These are phyloP conservation scores for Illadopsis cleaveri DNA, from an alignment of 2,113 vertebrate genomes.

Conservation along the genomic window DNA sequence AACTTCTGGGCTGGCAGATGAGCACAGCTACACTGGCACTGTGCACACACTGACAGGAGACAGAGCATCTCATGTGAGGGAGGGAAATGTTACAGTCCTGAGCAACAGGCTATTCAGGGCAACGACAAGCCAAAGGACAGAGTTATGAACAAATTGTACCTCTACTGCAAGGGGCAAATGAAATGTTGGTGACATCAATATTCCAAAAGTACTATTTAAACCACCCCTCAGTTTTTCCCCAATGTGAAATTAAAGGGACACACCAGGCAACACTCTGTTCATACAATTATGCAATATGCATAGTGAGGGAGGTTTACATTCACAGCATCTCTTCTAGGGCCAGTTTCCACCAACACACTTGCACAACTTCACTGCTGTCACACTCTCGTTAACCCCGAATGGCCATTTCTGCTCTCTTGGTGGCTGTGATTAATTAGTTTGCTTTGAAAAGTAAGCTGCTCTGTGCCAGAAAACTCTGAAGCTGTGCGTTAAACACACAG, in stretches of 20 bases:
- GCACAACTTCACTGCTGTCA: background rate
- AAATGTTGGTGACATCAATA: background rate
- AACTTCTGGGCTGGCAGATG: background rate
- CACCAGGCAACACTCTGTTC: background rate
- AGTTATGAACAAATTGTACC: background rate
- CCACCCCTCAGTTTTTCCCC: background rate
- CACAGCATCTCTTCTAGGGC: background rate
- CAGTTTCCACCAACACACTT: background rate
- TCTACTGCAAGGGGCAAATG: background rate
- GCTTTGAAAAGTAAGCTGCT: background rate
- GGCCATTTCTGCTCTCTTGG: background rate
- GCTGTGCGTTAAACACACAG: background rate
- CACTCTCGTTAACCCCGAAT: rapidly evolving
- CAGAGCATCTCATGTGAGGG: background rate
- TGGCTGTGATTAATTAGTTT: background rate
- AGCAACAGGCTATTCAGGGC: background rate
- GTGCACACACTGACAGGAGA: background rate
- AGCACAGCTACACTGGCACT: background rate
- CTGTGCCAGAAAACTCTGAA: background rate
- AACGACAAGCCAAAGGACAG: background rate
- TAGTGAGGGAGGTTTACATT: background rate
- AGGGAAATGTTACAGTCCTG: background rate
- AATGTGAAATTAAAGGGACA: background rate
- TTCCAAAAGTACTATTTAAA: background rate
- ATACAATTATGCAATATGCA: background rate